These are phyloP conservation scores for Puffinus mauretanicus DNA, from an alignment of 2,113 vertebrate species.

Conservation along the genomic window DNA sequence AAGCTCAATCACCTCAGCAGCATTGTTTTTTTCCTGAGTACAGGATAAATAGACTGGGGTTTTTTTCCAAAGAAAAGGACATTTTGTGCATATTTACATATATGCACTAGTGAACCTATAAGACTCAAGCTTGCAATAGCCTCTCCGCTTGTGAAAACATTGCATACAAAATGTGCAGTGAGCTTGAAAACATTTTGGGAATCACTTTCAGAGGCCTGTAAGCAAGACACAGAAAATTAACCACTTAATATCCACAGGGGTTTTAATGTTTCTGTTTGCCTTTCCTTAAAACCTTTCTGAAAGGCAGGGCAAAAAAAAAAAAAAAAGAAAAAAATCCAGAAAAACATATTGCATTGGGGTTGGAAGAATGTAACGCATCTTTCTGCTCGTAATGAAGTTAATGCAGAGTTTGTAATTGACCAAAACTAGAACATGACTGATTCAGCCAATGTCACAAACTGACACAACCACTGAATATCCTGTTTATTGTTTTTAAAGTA, in stretches of 20 bases:
- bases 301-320: background rate
- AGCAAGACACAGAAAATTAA: background rate
- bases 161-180: background rate
- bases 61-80: background rate
- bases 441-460: background rate
- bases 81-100: background rate
- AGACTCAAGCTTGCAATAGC: background rate
- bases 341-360: background rate
- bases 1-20: background rate
- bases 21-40: background rate
- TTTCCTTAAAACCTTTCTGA: background rate
- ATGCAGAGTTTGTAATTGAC: background rate
- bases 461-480: background rate
- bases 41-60: background rate
- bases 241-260: background rate
- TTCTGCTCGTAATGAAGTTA: background rate
- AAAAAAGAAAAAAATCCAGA: background rate
- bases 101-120: fast-evolving
- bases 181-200: background rate
- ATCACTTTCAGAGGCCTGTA: background rate
- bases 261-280: background rate
- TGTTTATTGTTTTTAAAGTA: background rate
- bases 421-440: background rate
- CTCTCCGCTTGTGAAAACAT: background rate
- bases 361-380: background rate